Evolutionary conservation across 2,113 vertebrate genomes (phyloP).

Genomic region (Dipodomys spectabilis): DNA sequence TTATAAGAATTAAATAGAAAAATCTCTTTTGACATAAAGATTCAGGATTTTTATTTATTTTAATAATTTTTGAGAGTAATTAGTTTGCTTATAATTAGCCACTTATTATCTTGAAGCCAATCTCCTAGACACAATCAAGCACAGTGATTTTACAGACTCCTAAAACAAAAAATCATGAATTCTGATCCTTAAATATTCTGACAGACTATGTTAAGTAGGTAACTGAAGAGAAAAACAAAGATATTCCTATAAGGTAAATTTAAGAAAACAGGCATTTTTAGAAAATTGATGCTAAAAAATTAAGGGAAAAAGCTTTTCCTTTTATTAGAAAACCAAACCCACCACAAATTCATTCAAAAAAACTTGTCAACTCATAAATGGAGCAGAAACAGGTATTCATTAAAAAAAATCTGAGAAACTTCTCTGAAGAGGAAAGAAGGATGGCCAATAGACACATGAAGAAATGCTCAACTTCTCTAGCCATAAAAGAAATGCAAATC

Average conservation of each 20-base stretch:
- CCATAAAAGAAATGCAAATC: too few relatives aligned
- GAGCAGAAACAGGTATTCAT: slow-evolving; percentile 26
- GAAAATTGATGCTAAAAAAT: slow-evolving; percentile 12
- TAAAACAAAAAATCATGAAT: neutral
- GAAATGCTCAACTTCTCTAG: too few relatives aligned
- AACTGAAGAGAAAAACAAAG: neutral
- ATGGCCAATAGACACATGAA: too few relatives aligned
- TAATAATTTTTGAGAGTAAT: neutral
- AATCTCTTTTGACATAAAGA: slow-evolving; percentile 30
- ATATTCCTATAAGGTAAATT: neutral
- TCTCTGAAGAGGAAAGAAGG: too few relatives aligned
- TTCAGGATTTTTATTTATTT: neutral
- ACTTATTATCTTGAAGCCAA: slow-evolving; percentile 54
- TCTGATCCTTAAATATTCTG: neutral
- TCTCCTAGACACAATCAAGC: neutral
- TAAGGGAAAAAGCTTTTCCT: neutral
- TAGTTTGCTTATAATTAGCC: slow-evolving; percentile 58
- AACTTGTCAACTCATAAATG: slow-evolving; percentile 17
- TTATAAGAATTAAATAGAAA: neutral
- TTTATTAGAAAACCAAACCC: slow-evolving; percentile 1
- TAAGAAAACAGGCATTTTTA: neutral
- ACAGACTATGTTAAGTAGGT: neutral
- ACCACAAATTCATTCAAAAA: neutral
- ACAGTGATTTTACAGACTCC: neutral
- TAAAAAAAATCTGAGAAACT: neutral